These are phyloP conservation scores for Lutraria rhynchaena DNA, from an alignment of 1,140 invertebrate genomes.

Conservation along the genomic window DNA sequence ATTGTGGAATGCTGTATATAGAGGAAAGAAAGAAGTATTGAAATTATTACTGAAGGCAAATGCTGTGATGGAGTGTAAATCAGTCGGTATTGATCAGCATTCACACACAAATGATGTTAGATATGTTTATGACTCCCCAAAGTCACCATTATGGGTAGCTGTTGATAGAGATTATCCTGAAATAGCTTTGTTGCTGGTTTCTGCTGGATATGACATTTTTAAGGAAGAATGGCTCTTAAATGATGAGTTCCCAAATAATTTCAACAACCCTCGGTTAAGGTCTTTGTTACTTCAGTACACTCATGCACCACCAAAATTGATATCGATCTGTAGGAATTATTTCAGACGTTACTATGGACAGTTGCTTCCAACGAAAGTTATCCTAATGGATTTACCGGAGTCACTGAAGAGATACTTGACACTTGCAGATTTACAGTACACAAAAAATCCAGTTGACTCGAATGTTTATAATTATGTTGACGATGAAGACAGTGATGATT, in stretches of 20 bases:
- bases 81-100: slow-evolving; percentile 73
- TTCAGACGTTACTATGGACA: slow-evolving; percentile 63
- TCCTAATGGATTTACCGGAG: slow-evolving; percentile 66
- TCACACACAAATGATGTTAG: slow-evolving; percentile 62
- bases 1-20: slow-evolving; percentile 77
- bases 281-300: slow-evolving; percentile 61
- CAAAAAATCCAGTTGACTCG: too few species aligned
- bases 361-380: slow-evolving; percentile 56
- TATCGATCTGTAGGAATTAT: slow-evolving; percentile 68
- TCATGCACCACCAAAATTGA: slow-evolving; percentile 62
- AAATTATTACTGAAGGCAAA: slow-evolving; percentile 71
- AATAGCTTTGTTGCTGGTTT: slow-evolving; percentile 63
- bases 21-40: slow-evolving; percentile 62
- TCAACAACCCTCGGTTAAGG: slow-evolving; percentile 37
- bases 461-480: too few species aligned
- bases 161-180: slow-evolving; percentile 55
- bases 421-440: slow-evolving; percentile 60
- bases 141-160: slow-evolving; percentile 72
- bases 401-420: slow-evolving; percentile 69
- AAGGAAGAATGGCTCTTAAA: slow-evolving; percentile 69
- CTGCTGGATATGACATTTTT: slow-evolving; percentile 71
- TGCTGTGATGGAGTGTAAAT: slow-evolving; percentile 67
- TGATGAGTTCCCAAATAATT: slow-evolving; percentile 55
- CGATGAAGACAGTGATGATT: too few species aligned
- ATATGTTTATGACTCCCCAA: slow-evolving; percentile 60